These are phyloP conservation scores for Holotrichia oblita DNA, from an alignment of 1,140 invertebrate species.

Conservation along the genomic window DNA sequence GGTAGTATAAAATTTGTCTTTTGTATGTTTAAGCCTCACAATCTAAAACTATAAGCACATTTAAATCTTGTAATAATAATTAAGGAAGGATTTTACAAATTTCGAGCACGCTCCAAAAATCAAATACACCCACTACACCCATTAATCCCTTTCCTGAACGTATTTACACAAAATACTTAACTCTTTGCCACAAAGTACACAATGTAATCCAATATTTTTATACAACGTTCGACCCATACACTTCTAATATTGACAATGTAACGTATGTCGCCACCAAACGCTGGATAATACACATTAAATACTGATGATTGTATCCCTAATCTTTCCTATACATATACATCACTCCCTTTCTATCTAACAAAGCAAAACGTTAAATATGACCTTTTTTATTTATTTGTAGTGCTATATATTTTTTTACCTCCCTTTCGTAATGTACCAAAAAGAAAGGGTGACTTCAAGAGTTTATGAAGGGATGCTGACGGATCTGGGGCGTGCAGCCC, in stretches of 20 bases:
- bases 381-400: constrained; percentile 14
- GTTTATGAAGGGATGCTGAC: neutral
- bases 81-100: too few species aligned
- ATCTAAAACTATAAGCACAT: too few species aligned
- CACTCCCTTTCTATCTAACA: neutral
- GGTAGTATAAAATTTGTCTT: too few species aligned
- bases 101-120: neutral
- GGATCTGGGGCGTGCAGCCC: neutral
- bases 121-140: neutral
- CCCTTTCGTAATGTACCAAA: neutral
- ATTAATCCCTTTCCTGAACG: neutral
- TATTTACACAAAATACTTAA: neutral
- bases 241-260: neutral
- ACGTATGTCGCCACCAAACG: neutral
- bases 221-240: neutral
- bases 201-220: neutral
- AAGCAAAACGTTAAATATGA: neutral
- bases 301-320: neutral
- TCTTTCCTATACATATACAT: neutral
- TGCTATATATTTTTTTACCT: neutral
- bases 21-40: too few species aligned
- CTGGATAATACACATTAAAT: neutral
- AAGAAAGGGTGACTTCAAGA: neutral
- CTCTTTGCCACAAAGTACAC: neutral
- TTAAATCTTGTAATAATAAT: too few species aligned